Evolutionary conservation across 2,797 vertebrate genomes (phyloP), one percentile per base, ranked within the genome.

Genomic region (Enteromius mattozi): DNA sequence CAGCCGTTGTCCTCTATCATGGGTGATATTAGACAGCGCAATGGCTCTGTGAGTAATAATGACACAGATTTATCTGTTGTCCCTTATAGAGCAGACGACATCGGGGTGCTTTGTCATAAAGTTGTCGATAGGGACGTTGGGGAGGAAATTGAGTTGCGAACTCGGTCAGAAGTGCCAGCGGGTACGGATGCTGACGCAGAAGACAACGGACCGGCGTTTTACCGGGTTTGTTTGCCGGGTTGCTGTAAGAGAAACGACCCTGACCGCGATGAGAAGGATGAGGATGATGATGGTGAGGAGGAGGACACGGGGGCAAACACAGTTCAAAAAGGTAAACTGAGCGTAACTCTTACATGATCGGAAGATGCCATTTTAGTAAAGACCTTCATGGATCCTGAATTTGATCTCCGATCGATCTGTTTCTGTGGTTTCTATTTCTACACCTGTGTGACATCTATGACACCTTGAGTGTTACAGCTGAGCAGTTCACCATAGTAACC

Each of bases 1-100:
- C 86, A 88, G 86, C 90, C 91, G 84, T 78, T 88, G 80, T 85
- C 82, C 91, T 91, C 89, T 79, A 87, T 75, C 91, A 96, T 96
- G 95, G 92, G 88, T 80, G 92, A 94, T 75, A 82, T 85, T 61
- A 89, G 85, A 42, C 56, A 81, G 74, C 78, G 74, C 76, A 68
- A 88, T 30, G 86, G 89, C 88, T 87, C 88, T 80, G 49, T 84
- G 10, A 56, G 88, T 61, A 54, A 86, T 33, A 83, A 68, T 59
- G 89, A 90, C 82, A 87, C 89, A 70, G 75, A 87, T 88, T n/a
- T 92, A 70, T 87, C 92, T 84, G 84, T 35, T 35, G 88, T 86
- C 56, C 86, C 88, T 24, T 78, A 2, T 27, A 85, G 79, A 82
- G 85, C 89, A 80, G 92, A 92, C 87, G 72, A 90, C 81, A 77